phyloP scores from a whole-genome alignment of 2,888 invertebrate species.

The Terebella lapidaria region DNA sequence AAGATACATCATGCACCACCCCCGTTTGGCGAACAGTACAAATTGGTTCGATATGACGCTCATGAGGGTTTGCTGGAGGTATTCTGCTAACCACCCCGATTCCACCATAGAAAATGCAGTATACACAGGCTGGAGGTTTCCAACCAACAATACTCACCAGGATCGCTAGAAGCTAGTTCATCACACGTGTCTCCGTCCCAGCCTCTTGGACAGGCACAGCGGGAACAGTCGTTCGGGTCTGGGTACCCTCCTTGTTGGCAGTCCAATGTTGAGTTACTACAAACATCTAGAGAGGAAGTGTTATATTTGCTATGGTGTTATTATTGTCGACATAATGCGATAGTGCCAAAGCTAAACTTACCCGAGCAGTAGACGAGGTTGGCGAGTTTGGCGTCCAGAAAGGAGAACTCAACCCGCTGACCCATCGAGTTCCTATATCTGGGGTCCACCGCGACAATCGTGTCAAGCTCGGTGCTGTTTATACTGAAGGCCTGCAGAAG shows the following conservation, averaged over 20 bases:
- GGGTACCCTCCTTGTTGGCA: not conserved
- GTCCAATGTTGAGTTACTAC: not conserved
- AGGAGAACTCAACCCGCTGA: not conserved
- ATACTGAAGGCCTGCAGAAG: not conserved
- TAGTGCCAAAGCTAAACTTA: not conserved
- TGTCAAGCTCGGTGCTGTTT: not conserved
- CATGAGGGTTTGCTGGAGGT: too few species aligned
- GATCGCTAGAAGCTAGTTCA: too few species aligned
- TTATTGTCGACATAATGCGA: too few species aligned
- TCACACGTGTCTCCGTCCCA: not conserved
- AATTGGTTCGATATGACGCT: too few species aligned
- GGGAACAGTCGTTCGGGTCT: slow-evolving; percentile 1
- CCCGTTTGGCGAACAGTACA: too few species aligned
- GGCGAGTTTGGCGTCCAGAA: not conserved
- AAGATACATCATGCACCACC: too few species aligned
- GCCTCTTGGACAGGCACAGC: not conserved
- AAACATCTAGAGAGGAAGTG: too few species aligned
- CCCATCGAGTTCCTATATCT: not conserved
- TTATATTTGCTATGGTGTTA: too few species aligned
- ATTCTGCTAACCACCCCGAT: too few species aligned
- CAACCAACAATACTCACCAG: too few species aligned
- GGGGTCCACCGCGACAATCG: not conserved
- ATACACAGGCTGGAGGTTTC: too few species aligned
- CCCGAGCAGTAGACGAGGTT: not conserved
- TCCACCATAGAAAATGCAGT: too few species aligned